phyloP scores from a whole-genome alignment of 2,888 invertebrate genomes.

The Phyto melanocephala region DNA sequence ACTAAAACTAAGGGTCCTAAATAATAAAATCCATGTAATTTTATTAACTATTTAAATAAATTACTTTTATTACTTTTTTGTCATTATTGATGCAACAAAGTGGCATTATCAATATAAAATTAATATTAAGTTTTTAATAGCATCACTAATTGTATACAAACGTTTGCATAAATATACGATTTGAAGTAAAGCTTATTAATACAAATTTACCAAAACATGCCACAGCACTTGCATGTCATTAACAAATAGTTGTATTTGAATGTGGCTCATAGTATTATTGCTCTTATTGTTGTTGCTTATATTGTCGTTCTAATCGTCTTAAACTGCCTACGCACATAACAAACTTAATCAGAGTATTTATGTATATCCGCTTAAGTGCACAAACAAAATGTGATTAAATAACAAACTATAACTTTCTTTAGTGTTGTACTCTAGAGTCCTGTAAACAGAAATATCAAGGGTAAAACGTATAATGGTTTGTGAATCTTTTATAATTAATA shows the following conservation, averaged over 20 bases:
- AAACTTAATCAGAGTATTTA: constrained; percentile 8
- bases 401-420: neutral
- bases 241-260: neutral
- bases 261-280: neutral
- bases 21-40: too few relatives aligned
- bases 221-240: neutral
- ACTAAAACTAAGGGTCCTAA: too few relatives aligned
- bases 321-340: neutral
- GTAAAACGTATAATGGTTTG: too few relatives aligned
- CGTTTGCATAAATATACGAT: neutral
- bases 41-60: too few relatives aligned
- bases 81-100: neutral
- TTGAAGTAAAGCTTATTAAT: constrained; percentile 2
- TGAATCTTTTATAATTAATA: neutral
- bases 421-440: too few relatives aligned
- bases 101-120: neutral
- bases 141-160: neutral
- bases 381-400: neutral
- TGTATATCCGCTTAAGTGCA: neutral
- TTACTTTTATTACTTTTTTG: too few relatives aligned
- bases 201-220: constrained; percentile 6
- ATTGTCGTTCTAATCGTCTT: neutral
- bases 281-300: neutral
- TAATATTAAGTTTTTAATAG: neutral
- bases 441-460: too few relatives aligned